Evolutionary conservation across 2,113 vertebrate species (phyloP).

Genomic region (Myanophis thanlyinensis): DNA sequence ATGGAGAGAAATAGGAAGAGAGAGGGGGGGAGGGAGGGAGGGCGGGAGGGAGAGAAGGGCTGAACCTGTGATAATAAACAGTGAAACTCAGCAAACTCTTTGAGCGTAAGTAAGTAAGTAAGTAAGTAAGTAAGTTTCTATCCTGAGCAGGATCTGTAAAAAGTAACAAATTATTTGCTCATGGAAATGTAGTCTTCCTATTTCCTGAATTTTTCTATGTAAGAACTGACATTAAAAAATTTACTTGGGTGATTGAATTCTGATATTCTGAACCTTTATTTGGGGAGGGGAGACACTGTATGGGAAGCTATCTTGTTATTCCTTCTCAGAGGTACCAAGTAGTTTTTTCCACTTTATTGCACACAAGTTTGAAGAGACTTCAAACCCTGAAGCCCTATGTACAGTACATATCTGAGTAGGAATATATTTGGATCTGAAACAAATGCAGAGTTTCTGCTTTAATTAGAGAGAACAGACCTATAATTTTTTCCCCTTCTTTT

Average conservation of each 20-base stretch:
- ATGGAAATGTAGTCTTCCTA: not conserved
- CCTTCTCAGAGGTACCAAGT: not conserved
- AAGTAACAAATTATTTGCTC: not conserved
- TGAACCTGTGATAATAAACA: not conserved
- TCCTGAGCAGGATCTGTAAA: not conserved
- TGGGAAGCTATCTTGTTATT: not conserved
- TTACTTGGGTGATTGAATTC: not conserved
- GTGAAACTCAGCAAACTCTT: not conserved
- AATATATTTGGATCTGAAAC: not conserved
- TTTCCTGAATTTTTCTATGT: not conserved
- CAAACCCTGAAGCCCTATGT: not conserved
- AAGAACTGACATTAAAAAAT: not conserved
- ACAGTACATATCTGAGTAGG: not conserved
- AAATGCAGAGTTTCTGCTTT: not conserved
- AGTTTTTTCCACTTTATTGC: not conserved
- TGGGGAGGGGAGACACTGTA: not conserved
- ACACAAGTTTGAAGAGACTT: not conserved
- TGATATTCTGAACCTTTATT: not conserved
- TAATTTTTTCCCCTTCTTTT: not conserved
- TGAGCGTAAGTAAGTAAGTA: not conserved
- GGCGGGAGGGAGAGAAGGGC: not conserved
- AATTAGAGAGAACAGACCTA: not conserved
- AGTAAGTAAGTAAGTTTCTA: not conserved
- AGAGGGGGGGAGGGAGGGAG: too few species aligned
- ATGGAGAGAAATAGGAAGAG: not conserved